Conservation (phyloP, 64 coral and sea anemone genomes). For the Astreopora myriophthalma region DNA sequence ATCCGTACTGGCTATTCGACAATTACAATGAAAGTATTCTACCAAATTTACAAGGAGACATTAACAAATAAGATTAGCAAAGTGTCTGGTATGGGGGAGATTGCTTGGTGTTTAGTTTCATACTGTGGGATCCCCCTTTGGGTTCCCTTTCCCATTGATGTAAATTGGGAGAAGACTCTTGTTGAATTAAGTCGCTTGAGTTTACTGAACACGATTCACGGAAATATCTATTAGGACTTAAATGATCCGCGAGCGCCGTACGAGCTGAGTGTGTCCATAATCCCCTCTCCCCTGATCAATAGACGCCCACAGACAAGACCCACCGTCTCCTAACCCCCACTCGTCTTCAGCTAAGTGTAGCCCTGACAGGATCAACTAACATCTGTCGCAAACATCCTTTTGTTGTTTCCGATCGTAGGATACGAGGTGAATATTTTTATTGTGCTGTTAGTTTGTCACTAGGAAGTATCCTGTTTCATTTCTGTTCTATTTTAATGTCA, state of each 20-base stretch:
- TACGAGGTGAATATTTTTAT: slow-evolving; percentile 24
- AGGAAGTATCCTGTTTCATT: slow-evolving; percentile 9
- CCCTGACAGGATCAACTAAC: slow-evolving; percentile 27
- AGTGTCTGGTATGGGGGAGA: not conserved
- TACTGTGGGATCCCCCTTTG: not conserved
- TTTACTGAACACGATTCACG: not conserved
- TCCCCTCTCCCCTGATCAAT: not conserved
- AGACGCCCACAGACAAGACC: not conserved
- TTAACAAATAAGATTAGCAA: not conserved
- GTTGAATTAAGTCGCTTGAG: not conserved
- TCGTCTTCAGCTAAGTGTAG: not conserved
- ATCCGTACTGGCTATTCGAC: not conserved
- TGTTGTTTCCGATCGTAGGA: slow-evolving; percentile 19
- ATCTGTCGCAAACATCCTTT: slow-evolving; percentile 48
- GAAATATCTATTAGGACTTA: not conserved
- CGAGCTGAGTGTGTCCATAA: not conserved
- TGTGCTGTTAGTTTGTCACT: slow-evolving; percentile 17
- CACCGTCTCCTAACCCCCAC: not conserved
- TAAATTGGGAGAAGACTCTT: not conserved
- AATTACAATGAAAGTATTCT: not conserved
- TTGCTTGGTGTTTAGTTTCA: not conserved
- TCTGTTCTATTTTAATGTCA: slow-evolving; percentile 47
- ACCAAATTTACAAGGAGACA: slow-evolving; percentile 9
- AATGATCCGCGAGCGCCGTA: not conserved
- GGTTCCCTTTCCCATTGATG: not conserved